Conservation (phyloP, 2,113 vertebrate genomes). For the Recurvirostra avosetta region DNA sequence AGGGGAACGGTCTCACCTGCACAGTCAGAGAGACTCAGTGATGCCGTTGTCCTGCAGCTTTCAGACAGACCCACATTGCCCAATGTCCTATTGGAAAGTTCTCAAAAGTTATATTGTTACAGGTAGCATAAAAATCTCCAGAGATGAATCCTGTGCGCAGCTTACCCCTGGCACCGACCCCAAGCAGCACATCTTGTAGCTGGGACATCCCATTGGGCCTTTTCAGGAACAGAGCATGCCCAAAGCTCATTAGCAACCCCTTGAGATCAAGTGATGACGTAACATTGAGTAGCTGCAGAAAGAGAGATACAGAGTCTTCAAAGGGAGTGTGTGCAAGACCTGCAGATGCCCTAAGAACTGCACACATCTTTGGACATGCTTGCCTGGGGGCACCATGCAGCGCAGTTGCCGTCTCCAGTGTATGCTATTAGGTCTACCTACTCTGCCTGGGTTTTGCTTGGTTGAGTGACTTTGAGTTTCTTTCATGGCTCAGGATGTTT, state of each 20-base stretch:
- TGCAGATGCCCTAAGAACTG: neutral
- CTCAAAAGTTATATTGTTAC: neutral
- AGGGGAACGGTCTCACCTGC: neutral
- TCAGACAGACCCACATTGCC: neutral
- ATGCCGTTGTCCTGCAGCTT: neutral
- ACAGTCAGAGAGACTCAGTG: neutral
- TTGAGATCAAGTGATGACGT: neutral
- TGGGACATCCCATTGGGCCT: neutral
- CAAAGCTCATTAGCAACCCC: neutral
- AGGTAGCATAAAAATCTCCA: neutral
- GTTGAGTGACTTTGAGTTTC: neutral
- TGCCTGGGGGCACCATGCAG: neutral
- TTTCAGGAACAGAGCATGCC: neutral
- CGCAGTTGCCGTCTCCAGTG: neutral
- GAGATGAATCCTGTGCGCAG: neutral
- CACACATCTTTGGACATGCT: neutral
- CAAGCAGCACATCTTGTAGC: neutral
- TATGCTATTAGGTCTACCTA: neutral
- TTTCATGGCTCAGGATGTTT: constrained; percentile 20
- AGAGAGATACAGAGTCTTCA: neutral
- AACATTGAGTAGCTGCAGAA: neutral
- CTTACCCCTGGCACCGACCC: neutral
- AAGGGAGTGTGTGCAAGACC: neutral
- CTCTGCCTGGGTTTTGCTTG: neutral
- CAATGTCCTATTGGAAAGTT: neutral